Evolutionary conservation across 2,797 vertebrate species (phyloP), one percentile per base, ranked within the genome.

Genomic region (Kryptolebias ocellatus): DNA sequence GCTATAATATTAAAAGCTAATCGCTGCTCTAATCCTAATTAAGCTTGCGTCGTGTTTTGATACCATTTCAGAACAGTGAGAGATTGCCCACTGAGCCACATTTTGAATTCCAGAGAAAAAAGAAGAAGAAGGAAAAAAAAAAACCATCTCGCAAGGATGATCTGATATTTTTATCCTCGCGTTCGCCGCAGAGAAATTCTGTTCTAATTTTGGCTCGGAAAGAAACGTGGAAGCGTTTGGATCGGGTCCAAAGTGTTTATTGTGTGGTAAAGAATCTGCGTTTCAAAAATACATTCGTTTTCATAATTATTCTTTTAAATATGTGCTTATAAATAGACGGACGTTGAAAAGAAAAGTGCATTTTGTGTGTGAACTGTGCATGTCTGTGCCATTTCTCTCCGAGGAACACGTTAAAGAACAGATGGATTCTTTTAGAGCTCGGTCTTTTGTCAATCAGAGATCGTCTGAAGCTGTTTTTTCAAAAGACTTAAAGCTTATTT

Each of bases 1-100:
- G 68, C 76, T 52, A 60, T 78, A 55, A 88, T 59, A 85, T 79
- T 79, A 73, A 88, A 84, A 83, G 74, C 79, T 77, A 80, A 87
- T 83, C 65, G 75, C 74, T 64, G 24, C 50, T 51, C 46, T 86
- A 88, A 84, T 88, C 84, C 86, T 86, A 83, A 88, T 79, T 86
- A 83, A 87, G 68, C 67, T 78, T 37, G 10, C 60, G 54, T 44
- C 51, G n/a, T 75, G 66, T 85, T 84, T 82, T 81, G 80, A 84
- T 83, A 57, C 49, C 53, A 70, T 79, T 83, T 80, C 53, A 72
- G 77, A 81, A 87, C 72, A 74, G 70, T 62, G 50, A 34, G 44
- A 79, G 37, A 42, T 51, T 62, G 54, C 61, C 61, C 44, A 39
- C 29, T 61, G 69, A 83, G 70, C 27, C 68, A 76, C 47, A 59